Evolutionary conservation across 2,888 invertebrate genomes (phyloP).

Genomic region (Belgica antarctica): DNA sequence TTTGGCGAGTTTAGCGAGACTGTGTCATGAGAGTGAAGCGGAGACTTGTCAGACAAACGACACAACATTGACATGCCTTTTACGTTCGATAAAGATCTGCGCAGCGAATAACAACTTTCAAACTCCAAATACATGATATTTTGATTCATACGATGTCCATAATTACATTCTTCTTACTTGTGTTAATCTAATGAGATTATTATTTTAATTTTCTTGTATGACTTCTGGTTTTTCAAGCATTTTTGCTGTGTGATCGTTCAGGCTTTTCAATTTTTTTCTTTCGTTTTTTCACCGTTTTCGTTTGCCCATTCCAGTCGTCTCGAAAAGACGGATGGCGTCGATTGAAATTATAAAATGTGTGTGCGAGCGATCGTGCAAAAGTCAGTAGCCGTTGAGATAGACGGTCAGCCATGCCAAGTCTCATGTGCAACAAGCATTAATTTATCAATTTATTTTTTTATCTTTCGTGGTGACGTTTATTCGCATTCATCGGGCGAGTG

Average conservation of each 20-base stretch:
- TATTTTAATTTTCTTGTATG: conserved; percentile 40
- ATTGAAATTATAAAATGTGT: conserved; percentile 33
- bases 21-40: neutral
- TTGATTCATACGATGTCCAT: conserved; percentile 26
- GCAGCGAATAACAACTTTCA: neutral
- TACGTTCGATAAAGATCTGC: neutral
- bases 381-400: conserved; percentile 22
- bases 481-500: conserved; percentile 1
- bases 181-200: conserved; percentile 42
- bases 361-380: neutral
- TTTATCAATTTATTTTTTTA: conserved; percentile 35
- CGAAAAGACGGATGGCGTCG: conserved; percentile 40
- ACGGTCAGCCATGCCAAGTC: neutral
- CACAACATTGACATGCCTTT: neutral
- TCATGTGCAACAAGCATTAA: conserved; percentile 28
- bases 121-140: conserved; percentile 18
- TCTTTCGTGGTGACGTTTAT: neutral
- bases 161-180: conserved; percentile 2
- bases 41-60: neutral
- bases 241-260: neutral
- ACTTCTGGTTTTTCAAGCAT: conserved; percentile 35
- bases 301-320: conserved; percentile 21
- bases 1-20: neutral
- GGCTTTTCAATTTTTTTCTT: no score
- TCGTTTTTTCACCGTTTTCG: no score